Evolutionary conservation across 2,113 vertebrate species (phyloP).

Genomic region (Pholis gunnellus): DNA sequence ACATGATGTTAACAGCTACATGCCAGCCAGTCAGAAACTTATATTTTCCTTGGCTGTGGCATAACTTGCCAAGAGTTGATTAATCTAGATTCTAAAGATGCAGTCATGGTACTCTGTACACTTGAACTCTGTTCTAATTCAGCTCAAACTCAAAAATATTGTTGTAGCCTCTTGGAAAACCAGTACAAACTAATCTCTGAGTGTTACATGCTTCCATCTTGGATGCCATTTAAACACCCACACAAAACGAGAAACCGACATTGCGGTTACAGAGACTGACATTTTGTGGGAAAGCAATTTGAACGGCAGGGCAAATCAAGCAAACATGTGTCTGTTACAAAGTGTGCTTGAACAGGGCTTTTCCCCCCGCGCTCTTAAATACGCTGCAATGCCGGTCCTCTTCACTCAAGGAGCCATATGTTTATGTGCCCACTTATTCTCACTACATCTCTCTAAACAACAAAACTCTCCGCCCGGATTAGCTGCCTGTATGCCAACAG

Average conservation of each 20-base stretch:
- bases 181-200: conserved; percentile 17
- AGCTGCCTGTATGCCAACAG: not conserved
- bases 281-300: conserved; percentile 51
- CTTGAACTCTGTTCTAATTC: too few relatives aligned
- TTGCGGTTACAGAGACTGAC: conserved; percentile 33
- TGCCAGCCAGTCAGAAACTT: not conserved
- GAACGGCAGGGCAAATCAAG: conserved; percentile 50
- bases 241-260: conserved; percentile 44
- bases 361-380: not conserved
- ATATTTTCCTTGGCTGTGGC: not conserved
- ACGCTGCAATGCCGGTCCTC: conserved; percentile 23
- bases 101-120: not conserved
- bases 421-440: conserved; percentile 21
- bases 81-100: not conserved
- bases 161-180: conserved; percentile 8
- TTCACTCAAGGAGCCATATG: conserved; percentile 45
- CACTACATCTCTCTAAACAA: conserved; percentile 16
- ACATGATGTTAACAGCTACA: not conserved
- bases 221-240: conserved; percentile 50
- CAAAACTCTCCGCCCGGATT: conserved; percentile 13
- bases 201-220: conserved; percentile 31
- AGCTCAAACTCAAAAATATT: conserved; percentile 15
- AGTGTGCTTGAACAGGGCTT: conserved; percentile 24
- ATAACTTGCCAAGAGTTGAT: not conserved
- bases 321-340: conserved; percentile 33